Evolutionary conservation across 2,113 vertebrate genomes (phyloP).

Genomic region (Bathybates hornii): DNA sequence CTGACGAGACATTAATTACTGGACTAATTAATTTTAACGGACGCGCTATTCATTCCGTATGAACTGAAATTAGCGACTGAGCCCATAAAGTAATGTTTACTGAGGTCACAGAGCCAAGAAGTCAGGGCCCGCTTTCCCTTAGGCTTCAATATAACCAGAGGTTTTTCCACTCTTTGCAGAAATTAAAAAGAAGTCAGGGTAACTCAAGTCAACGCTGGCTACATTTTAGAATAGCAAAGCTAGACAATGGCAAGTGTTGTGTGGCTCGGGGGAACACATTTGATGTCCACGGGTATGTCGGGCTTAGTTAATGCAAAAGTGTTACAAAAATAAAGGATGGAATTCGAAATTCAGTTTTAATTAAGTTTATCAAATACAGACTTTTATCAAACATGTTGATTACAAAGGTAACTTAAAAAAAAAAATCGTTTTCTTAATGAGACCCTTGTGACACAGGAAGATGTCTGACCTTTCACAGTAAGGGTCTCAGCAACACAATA

Average conservation of each 20-base stretch:
- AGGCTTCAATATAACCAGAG: neutral
- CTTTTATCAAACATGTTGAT: neutral
- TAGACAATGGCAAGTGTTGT: neutral
- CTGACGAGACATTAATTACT: neutral
- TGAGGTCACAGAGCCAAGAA: neutral
- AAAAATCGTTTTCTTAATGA: accelerated
- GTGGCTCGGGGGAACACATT: neutral
- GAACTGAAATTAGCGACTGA: neutral
- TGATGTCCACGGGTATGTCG: neutral
- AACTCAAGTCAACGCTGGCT: neutral
- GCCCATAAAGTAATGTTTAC: neutral
- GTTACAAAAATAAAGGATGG: neutral
- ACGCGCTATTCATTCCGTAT: accelerated
- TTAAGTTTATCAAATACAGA: neutral
- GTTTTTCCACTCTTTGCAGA: neutral
- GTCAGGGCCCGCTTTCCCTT: neutral
- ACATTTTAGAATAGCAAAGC: neutral
- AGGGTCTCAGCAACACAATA: neutral
- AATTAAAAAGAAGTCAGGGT: neutral
- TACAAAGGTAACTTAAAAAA: neutral
- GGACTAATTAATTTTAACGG: neutral
- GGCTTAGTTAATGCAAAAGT: neutral
- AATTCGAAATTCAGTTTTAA: neutral
- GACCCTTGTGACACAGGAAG: neutral
- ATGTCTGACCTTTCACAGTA: neutral